Evolutionary conservation across 2,888 invertebrate genomes (phyloP).

Genomic region (Theristus sp.): DNA sequence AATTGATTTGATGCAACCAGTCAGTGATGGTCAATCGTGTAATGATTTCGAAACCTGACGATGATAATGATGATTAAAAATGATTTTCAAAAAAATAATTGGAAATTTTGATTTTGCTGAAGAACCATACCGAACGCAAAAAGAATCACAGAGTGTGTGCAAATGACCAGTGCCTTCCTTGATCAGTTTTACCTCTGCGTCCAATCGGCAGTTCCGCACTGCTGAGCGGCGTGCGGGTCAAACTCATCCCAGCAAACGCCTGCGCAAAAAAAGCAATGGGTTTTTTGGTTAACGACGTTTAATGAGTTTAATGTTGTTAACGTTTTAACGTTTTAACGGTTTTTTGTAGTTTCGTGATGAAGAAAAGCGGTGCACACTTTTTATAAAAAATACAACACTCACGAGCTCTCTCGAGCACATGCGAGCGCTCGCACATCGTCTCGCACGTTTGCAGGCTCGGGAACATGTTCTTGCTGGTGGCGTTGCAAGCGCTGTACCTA

Average conservation of each 20-base stretch:
- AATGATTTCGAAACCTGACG: no score
- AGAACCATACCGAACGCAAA: no score
- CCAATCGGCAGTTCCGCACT: neutral
- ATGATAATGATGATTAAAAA: no score
- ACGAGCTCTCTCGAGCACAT: slow-evolving; percentile 20
- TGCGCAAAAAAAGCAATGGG: slow-evolving; percentile 11
- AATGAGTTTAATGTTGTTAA: no score
- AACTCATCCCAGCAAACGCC: slow-evolving; percentile 27
- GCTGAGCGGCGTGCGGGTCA: slow-evolving; percentile 9
- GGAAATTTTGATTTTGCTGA: neutral
- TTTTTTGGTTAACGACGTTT: neutral
- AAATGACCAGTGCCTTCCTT: no score
- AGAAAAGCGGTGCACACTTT: neutral
- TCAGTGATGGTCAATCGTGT: no score
- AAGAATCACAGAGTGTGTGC: no score
- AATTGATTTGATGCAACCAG: no score
- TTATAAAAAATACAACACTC: neutral
- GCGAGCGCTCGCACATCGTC: slow-evolving; percentile 20
- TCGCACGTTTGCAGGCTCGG: slow-evolving; percentile 18
- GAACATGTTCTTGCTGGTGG: slow-evolving; percentile 18
- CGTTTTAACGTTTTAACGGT: no score
- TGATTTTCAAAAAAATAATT: neutral
- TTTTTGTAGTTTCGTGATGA: neutral
- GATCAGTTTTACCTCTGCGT: neutral
- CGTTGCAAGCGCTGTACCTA: slow-evolving; percentile 22